Conservation (phyloP, 2,797 vertebrate species). For the Heteromormyrus szaboi region DNA sequence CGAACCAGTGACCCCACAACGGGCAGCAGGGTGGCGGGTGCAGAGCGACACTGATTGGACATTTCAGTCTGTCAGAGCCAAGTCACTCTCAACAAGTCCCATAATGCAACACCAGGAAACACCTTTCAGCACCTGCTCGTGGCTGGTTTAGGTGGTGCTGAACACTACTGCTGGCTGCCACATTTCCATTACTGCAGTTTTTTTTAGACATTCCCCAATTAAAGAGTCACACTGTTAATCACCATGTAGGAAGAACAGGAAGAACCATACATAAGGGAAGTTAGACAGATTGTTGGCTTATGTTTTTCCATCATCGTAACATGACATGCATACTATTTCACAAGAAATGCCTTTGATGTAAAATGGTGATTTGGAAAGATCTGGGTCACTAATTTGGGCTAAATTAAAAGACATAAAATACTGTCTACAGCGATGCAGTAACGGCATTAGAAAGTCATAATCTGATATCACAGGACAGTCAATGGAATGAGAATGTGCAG, state of each 20-base stretch:
- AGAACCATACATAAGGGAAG: neutral
- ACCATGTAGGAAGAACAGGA: neutral
- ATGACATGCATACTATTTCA: neutral
- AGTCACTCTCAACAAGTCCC: neutral
- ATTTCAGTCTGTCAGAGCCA: neutral
- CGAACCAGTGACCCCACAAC: neutral
- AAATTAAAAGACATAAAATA: neutral
- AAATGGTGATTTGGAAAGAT: neutral
- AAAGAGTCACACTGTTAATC: neutral
- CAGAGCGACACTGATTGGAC: neutral
- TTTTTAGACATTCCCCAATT: neutral
- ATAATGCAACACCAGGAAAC: neutral
- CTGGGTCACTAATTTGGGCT: neutral
- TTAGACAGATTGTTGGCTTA: neutral
- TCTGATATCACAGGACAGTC: constrained; percentile 4
- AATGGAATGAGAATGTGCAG: neutral
- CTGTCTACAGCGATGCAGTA: neutral
- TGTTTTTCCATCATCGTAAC: neutral
- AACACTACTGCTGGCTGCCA: neutral
- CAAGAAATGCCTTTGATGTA: neutral
- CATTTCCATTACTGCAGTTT: neutral
- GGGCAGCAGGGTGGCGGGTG: neutral
- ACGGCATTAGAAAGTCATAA: neutral
- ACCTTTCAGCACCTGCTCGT: neutral
- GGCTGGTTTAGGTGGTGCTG: neutral